Base-by-base conservation (phyloP, 1,140 invertebrate species). In the Pomacea maculata region DNA sequence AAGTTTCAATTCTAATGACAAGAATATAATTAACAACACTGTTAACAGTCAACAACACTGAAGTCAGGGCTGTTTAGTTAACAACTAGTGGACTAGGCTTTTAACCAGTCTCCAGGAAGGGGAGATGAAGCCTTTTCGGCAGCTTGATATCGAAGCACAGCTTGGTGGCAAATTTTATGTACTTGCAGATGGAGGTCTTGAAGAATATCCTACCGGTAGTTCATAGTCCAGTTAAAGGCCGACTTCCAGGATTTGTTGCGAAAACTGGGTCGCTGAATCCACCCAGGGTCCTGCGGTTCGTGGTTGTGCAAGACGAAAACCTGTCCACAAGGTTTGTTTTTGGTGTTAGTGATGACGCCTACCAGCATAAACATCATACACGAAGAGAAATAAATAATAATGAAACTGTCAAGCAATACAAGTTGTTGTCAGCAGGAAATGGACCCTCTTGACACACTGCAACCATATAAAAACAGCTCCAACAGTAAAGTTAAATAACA, bases 171-270 rank as follows among this genome's bases (percentile, higher is more conserved):
- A n/a, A n/a, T n/a, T n/a, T n/a, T n/a, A n/a, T n/a, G n/a, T n/a
- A n/a, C n/a, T n/a, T n/a, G n/a, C n/a, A n/a, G n/a, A n/a, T n/a
- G n/a, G n/a, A n/a, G n/a, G n/a, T n/a, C n/a, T n/a, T n/a, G n/a
- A n/a, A n/a, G n/a, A n/a, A n/a, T n/a, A n/a, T n/a, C 63, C 6
- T 15, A 78, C 77, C 87, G 67, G 57, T 87, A 89, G 29, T 86
- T 86, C 80, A 85, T 78, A 4, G 87, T 88, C 81, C 82, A 85
- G 76, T 88, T 87, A 76, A 89, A 88, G 61, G 79, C 80, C 19
- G 57, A 45, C 17, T 82, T 73, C 82, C 84, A 85, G 34, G 77
- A 74, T 0, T 17, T n/a, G 19, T 72, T 65, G 1, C 68, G 21
- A 19, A 78, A 78, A 63, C 76, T 78, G 6, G 76, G 76, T 52